Evolutionary conservation across 2,797 vertebrate genomes (phyloP).

Genomic region (Alectoris magna): DNA sequence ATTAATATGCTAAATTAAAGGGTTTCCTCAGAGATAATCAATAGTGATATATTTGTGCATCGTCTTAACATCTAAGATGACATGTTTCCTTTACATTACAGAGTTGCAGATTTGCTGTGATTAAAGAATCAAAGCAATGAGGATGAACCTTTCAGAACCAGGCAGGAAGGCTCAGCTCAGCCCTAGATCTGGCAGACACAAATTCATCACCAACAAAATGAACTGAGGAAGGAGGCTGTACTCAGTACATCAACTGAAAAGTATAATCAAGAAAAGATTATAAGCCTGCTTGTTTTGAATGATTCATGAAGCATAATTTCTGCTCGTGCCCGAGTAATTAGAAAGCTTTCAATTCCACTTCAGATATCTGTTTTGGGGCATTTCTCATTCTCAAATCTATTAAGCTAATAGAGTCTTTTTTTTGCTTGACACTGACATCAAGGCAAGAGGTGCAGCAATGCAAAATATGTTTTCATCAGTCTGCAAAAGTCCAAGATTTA

Average conservation of each 20-base stretch:
- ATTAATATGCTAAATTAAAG: conserved; percentile 57
- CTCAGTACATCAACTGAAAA: conserved; percentile 40
- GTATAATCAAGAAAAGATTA: conserved; percentile 61
- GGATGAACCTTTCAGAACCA: not conserved
- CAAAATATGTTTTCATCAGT: not conserved
- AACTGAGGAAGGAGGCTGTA: conserved; percentile 29
- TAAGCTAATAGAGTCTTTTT: not conserved
- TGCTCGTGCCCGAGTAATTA: conserved; percentile 43
- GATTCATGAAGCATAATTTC: conserved; percentile 63
- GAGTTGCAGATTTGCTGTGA: conserved; percentile 18
- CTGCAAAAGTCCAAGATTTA: not conserved
- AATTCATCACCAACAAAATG: conserved; percentile 23
- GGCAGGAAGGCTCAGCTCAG: not conserved
- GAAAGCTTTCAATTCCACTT: conserved; percentile 34
- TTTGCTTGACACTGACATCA: not conserved
- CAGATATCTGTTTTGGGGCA: not conserved
- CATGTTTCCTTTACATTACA: conserved; percentile 35
- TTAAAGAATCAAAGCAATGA: conserved; percentile 38
- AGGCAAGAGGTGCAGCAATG: not conserved
- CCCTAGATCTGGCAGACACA: not conserved
- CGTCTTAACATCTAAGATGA: conserved; percentile 31
- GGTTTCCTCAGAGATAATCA: conserved; percentile 43
- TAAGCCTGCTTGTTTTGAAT: conserved; percentile 58
- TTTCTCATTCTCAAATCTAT: conserved; percentile 24
- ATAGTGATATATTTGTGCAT: conserved; percentile 1